Base-by-base conservation (phyloP, 2,888 invertebrate genomes). In the Meta bourneti region DNA sequence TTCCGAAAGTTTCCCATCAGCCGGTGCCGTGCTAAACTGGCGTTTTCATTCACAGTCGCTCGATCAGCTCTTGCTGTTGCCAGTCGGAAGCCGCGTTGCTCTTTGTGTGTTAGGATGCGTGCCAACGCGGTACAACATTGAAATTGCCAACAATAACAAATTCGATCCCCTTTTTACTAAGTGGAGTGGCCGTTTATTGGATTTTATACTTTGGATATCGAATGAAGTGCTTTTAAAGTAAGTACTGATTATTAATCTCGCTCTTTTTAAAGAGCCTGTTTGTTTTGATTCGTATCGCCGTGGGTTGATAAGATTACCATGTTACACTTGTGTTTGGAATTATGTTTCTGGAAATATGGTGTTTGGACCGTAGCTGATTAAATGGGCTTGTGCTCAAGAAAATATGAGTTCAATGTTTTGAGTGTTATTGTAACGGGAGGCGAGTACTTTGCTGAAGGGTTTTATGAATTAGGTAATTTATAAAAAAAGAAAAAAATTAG, bases 11-110 rank as follows among this genome's bases (percentile, higher is more conserved):
- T 84, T 71, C 79, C 61, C 61, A 16, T 85, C 79, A 81, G 87
- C 87, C 91, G 91, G 87, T 91, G 91, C 77, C 34, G 34, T 87
- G 90, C 13, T 81, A 81, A 90, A 91, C 70, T 91, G 70, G 69
- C 61, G 54, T 72, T 82, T 91, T 87, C 91, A 91, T 91, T 91
- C 91, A 89, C 83, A 87, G 90, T 87, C 70, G 34, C 70, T 51
- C 52, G 72, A 52, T 75, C 75, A 34, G 70, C 71, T 69, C 49
- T 71, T 51, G 81, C 71, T n/a, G 69, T n/a, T 11, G 48, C 70
- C 81, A 71, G 49, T 70, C 16, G 9, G 49, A 49, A 81, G 6
- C 11, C 16, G 34, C n/a, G 87, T 72, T 70, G 11, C 52, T 80
- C 52, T 61, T 75, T 19, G 19, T 11, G 54, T 79, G 79, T 34